Percentiles rank a stretch among this genome's conserved stretches.
Conservation (phyloP, 2,113 vertebrate species). For the Tursiops truncatus region DNA sequence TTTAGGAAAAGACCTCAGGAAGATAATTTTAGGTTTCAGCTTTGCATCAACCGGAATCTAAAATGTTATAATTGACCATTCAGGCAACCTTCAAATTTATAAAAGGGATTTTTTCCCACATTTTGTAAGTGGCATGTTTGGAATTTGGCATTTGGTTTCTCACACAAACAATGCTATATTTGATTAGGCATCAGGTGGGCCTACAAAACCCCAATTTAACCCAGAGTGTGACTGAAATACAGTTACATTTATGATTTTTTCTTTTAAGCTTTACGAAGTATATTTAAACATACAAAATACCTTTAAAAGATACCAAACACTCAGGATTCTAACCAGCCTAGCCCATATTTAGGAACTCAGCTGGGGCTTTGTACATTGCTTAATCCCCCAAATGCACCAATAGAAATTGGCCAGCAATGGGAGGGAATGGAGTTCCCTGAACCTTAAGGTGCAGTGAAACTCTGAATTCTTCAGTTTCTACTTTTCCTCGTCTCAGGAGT, state of each 20-base stretch:
- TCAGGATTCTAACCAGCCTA: not conserved
- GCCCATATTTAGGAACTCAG: not conserved
- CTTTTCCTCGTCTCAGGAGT: conserved; percentile 19
- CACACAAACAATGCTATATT: conserved; percentile 20
- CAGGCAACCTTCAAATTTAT: not conserved
- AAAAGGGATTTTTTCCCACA: not conserved
- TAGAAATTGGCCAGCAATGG: not conserved
- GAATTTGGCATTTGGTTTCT: conserved; percentile 33
- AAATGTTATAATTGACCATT: conserved; percentile 6
- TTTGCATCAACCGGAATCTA: conserved; percentile 16
- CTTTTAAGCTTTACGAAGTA: conserved; percentile 39
- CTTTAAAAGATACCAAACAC: not conserved
- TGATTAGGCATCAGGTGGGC: conserved; percentile 4
- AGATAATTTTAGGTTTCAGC: not conserved
- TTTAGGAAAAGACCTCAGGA: conserved; percentile 14
- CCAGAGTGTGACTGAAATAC: conserved; percentile 3
- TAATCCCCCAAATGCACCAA: not conserved
- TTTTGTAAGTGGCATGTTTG: conserved; percentile 26
- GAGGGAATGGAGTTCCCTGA: not conserved
- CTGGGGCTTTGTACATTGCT: not conserved
- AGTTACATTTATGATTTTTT: conserved; percentile 28
- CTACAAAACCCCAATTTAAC: not conserved
- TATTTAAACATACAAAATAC: conserved; percentile 28
- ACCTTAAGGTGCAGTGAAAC: not conserved
- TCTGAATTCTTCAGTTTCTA: not conserved